A percentile compares a stretch with the other conserved stretches of the same genome.
These are phyloP conservation scores for Hyles lineata DNA, from an alignment of 2,888 invertebrate genomes.

Conservation along the genomic window DNA sequence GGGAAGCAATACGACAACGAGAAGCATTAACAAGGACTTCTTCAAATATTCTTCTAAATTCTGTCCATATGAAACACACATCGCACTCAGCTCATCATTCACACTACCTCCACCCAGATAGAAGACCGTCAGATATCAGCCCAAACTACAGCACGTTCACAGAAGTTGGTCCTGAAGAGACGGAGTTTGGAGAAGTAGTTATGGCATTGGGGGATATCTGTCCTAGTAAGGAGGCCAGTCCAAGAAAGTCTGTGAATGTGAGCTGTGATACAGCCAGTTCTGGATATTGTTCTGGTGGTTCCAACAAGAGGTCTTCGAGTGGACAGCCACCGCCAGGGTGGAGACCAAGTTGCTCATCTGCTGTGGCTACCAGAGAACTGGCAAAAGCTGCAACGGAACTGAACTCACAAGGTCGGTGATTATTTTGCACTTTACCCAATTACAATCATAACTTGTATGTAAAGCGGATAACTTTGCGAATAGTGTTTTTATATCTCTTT, in stretches of 20 bases:
- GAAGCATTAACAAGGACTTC: constrained; percentile 94
- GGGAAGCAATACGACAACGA: constrained; percentile 92
- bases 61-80: constrained; percentile 92
- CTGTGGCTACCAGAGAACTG: constrained; percentile 83
- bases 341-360: constrained; percentile 85
- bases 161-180: constrained; percentile 78
- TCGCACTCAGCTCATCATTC: constrained; percentile 89
- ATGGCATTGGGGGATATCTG: constrained; percentile 77
- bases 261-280: constrained; percentile 82
- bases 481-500: too few species aligned
- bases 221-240: constrained; percentile 80
- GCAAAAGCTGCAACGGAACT: constrained; percentile 88
- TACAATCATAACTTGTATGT: background rate
- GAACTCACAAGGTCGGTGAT: constrained; percentile 88
- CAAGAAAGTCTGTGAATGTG: constrained; percentile 78
- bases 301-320: constrained; percentile 77
- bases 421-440: background rate
- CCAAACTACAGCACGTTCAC: constrained; percentile 82
- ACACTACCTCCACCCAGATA: constrained; percentile 76
- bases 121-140: constrained; percentile 78
- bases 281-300: constrained; percentile 81
- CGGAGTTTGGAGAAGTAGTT: constrained; percentile 75
- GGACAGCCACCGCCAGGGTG: constrained; percentile 83
- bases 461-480: too few species aligned
- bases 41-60: constrained; percentile 93